Conservation (phyloP, 2,797 vertebrate species). For the Phrynocephalus guinanensis region DNA sequence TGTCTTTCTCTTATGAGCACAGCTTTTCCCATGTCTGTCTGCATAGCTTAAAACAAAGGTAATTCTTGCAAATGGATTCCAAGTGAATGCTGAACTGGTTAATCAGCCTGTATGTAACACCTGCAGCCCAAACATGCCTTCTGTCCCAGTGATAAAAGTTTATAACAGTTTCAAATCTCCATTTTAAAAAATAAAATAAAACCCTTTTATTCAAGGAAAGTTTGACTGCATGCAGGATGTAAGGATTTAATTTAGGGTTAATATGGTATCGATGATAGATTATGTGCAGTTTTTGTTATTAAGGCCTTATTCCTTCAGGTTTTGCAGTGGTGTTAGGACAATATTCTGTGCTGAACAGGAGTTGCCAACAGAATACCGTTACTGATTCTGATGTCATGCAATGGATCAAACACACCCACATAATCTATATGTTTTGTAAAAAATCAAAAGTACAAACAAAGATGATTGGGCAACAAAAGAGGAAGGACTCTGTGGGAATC, state of each 20-base stretch:
- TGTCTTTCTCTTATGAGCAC: neutral
- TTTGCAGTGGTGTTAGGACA: constrained; percentile 79
- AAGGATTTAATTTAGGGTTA: constrained; percentile 80
- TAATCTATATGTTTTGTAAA: constrained; percentile 56
- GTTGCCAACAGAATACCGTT: constrained; percentile 73
- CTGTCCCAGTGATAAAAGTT: constrained; percentile 64
- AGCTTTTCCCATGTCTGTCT: constrained; percentile 45
- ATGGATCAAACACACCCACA: constrained; percentile 67
- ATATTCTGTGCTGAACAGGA: constrained; percentile 76
- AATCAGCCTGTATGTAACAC: constrained; percentile 57
- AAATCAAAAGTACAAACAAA: constrained; percentile 50
- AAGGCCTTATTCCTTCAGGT: constrained; percentile 80
- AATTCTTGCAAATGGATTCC: constrained; percentile 66
- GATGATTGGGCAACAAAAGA: constrained; percentile 57
- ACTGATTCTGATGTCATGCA: constrained; percentile 74
- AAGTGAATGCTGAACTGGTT: constrained; percentile 66
- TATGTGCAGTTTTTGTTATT: constrained; percentile 78
- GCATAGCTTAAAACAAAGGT: constrained; percentile 60
- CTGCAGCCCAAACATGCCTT: constrained; percentile 39
- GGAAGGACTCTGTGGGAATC: constrained; percentile 28
- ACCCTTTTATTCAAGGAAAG: constrained; percentile 68
- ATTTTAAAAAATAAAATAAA: constrained; percentile 20
- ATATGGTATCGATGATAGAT: constrained; percentile 77
- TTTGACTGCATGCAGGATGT: constrained; percentile 74
- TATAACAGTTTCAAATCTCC: constrained; percentile 70